Evolutionary conservation across 2,888 invertebrate genomes (phyloP), one percentile per base, ranked within the genome.

Genomic region (Phortica okadai): DNA sequence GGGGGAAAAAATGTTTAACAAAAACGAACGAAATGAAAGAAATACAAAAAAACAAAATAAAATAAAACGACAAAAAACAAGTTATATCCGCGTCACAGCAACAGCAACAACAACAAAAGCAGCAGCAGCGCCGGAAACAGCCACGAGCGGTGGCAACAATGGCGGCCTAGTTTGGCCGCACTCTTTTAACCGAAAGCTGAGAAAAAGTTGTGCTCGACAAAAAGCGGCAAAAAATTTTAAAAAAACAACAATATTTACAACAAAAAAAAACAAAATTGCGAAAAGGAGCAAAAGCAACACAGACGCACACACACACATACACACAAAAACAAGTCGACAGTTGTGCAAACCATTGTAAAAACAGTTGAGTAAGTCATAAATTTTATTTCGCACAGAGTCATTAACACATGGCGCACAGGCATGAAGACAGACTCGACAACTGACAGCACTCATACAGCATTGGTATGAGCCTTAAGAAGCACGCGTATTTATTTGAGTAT

Each of bases 311-410:
- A 33, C 33, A 33, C 33, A 33, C 33, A 56, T 0, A 10, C 16
- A 11, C 16, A 54, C n/a, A 54, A 56, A 16, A 56, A 16, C 14
- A 56, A 56, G 56, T 56, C 62, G 25, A 62, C 62, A 25, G 25
- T 25, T 16, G 10, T 10, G 25, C 62, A 62, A 56, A 33, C 33
- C 54, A 72, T 21, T 77, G 74, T 79, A 81, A 83, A 84, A 84
- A 82, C 87, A 85, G 86, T 86, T 85, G 87, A 86, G 87, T 87
- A 85, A 85, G 85, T 87, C 85, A 87, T 85, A 85, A 85, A 85
- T 85, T 87, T 87, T 84, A 85, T 85, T 85, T 87, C 87, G 79
- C 85, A 85, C 83, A 87, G 86, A 87, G 87, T 85, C 85, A 85
- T 85, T 85, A 85, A 85, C 85, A 85, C 85, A 83, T 87, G 85